Conservation (phyloP, 2,797 vertebrate species). For the Limosa lapponica region DNA sequence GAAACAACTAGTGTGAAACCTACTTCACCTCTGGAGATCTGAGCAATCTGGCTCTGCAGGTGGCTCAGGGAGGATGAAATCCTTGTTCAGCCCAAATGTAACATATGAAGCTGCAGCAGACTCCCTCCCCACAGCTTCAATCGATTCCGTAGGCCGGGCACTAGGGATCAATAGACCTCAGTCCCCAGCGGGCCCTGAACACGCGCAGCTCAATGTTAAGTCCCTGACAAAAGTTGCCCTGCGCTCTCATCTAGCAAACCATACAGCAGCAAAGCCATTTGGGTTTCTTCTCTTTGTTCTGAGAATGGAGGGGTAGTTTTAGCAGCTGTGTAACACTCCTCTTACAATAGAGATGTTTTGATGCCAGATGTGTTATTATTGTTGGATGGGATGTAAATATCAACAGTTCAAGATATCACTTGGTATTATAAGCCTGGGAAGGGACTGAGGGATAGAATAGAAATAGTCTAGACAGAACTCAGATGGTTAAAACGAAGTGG, state of each 20-base stretch:
- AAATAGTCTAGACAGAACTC: neutral
- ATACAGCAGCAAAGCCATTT: neutral
- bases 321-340: neutral
- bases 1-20: neutral
- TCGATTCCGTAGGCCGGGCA: neutral
- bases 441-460: neutral
- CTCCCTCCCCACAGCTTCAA: neutral
- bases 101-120: neutral
- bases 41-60: slow-evolving; percentile 35
- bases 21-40: slow-evolving; percentile 12
- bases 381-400: neutral
- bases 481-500: neutral
- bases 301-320: neutral
- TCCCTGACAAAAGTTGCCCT: neutral
- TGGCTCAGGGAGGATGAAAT: neutral
- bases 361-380: neutral
- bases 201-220: neutral
- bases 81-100: neutral
- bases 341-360: neutral
- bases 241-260: neutral
- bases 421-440: neutral
- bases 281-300: neutral
- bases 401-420: neutral
- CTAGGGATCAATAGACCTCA: slow-evolving; percentile 12
- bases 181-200: neutral